A percentile compares a stretch with the other conserved stretches of the same genome.
These are phyloP conservation scores for Agapostemon virescens DNA, from an alignment of 2,888 invertebrate species.

Conservation along the genomic window DNA sequence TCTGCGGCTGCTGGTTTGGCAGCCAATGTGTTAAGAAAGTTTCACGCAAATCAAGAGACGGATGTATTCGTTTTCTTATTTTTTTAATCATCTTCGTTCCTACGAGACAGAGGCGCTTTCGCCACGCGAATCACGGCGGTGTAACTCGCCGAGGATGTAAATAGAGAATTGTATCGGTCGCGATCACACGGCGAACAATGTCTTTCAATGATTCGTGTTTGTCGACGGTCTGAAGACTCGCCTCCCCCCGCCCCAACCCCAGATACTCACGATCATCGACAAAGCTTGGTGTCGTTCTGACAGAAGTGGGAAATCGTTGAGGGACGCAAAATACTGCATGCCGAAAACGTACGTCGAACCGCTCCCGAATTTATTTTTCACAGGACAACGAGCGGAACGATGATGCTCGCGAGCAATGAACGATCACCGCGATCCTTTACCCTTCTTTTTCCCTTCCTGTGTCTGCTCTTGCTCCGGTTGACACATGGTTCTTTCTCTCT, in stretches of 20 bases:
- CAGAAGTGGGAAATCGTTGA: background rate
- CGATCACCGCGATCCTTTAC: slow-evolving; percentile 13
- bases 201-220: slow-evolving; percentile 6
- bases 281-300: background rate
- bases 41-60: no score
- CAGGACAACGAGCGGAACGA: slow-evolving; percentile 48
- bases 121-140: slow-evolving; percentile 11
- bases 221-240: background rate
- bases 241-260: no score
- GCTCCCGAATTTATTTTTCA: slow-evolving; percentile 70
- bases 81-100: slow-evolving; percentile 46
- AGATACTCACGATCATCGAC: background rate
- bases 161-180: slow-evolving; percentile 13
- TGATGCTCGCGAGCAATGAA: slow-evolving; percentile 7
- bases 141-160: slow-evolving; percentile 34
- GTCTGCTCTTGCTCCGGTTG: slow-evolving; percentile 44
- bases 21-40: no score
- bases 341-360: slow-evolving; percentile 22
- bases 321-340: slow-evolving; percentile 5
- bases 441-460: slow-evolving; percentile 52
- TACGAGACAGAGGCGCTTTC: slow-evolving; percentile 36
- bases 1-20: no score
- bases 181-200: background rate
- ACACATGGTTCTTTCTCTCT: slow-evolving; percentile 42
- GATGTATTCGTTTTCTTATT: no score